Evolutionary conservation across 2,888 invertebrate genomes (phyloP).

Genomic region (Podabrus alpinus): DNA sequence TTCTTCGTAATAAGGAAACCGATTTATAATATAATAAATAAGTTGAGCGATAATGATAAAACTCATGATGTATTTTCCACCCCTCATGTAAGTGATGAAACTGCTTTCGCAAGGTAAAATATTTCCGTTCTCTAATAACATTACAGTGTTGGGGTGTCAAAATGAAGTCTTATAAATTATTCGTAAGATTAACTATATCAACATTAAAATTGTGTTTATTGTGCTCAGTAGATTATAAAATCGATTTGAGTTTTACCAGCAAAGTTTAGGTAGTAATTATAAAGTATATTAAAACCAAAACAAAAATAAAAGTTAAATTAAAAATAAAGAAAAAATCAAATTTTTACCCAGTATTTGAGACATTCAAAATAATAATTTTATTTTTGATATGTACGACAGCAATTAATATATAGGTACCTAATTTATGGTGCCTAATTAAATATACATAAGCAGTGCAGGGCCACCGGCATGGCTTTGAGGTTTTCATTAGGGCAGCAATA

Average conservation of each 20-base stretch:
- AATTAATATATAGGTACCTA: too few species aligned
- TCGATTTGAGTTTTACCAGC: neutral
- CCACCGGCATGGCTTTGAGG: too few species aligned
- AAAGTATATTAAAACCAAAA: too few species aligned
- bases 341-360: too few species aligned
- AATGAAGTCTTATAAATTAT: constrained; percentile 1
- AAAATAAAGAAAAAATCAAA: too few species aligned
- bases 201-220: neutral
- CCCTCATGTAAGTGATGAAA: neutral
- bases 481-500: too few species aligned
- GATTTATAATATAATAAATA: neutral
- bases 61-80: neutral
- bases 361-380: too few species aligned
- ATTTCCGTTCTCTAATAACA: constrained; percentile 1
- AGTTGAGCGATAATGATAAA: neutral
- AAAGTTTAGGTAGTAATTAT: too few species aligned
- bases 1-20: neutral
- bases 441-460: too few species aligned
- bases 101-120: constrained; percentile 1
- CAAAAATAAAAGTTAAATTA: too few species aligned
- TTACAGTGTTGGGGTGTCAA: neutral
- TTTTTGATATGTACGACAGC: too few species aligned
- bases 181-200: neutral
- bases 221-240: neutral
- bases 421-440: too few species aligned